Evolutionary conservation across 1,140 invertebrate genomes (phyloP).

Genomic region (Zaprionus kolodkinae): DNA sequence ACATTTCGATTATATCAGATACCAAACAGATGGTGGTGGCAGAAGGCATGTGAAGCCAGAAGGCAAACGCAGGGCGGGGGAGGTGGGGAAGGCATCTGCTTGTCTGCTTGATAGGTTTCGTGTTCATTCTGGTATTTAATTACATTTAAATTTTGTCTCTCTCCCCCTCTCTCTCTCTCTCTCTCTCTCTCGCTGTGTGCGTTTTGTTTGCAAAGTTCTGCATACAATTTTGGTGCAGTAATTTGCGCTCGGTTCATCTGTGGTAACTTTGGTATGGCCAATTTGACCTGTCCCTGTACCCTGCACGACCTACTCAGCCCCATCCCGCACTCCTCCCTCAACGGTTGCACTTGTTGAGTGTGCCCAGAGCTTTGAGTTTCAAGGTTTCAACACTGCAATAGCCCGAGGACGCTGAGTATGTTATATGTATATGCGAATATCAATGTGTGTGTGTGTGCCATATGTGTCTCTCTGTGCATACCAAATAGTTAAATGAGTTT

Average conservation of each 20-base stretch:
- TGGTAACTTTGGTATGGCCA: constrained; percentile 29
- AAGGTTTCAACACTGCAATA: constrained; percentile 2
- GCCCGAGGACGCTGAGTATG: neutral
- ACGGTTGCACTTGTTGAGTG: constrained; percentile 57
- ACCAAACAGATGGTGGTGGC: neutral
- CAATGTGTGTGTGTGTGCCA: neutral
- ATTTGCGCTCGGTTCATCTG: constrained; percentile 54
- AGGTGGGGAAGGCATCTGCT: constrained; percentile 7
- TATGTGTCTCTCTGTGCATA: neutral
- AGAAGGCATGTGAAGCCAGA: constrained; percentile 14
- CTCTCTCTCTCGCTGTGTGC: constrained; percentile 5
- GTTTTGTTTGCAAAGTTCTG: constrained; percentile 39
- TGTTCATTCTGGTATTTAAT: constrained; percentile 78
- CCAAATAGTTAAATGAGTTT: constrained; percentile 14
- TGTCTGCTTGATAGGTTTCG: constrained; percentile 50
- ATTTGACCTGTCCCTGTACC: constrained; percentile 3
- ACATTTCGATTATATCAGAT: constrained; percentile 76
- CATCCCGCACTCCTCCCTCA: neutral
- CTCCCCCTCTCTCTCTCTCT: neutral
- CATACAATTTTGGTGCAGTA: constrained; percentile 50
- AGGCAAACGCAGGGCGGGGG: neutral
- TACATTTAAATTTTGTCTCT: constrained; percentile 78
- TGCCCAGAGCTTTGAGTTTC: neutral
- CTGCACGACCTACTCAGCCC: neutral
- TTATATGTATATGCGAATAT: neutral